A percentile compares a stretch with the other conserved stretches of the same genome.
These are phyloP conservation scores for Mola mola DNA, from an alignment of 2,113 vertebrate genomes.

Conservation along the genomic window DNA sequence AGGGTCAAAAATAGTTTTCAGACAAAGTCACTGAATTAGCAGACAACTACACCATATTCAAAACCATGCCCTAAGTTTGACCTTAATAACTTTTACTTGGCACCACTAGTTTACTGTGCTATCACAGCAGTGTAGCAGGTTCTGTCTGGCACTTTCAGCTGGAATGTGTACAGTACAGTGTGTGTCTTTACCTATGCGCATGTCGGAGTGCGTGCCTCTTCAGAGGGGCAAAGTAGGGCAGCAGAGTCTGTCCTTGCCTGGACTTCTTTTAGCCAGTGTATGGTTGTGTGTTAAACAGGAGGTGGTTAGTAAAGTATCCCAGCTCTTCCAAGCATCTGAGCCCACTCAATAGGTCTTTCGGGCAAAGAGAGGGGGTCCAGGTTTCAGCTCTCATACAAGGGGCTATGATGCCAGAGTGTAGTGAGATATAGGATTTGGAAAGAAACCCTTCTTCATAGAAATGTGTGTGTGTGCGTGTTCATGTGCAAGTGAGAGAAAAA, in stretches of 20 bases:
- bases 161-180: constrained; percentile 16
- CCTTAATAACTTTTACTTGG: constrained; percentile 57
- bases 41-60: constrained; percentile 38
- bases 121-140: constrained; percentile 54
- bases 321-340: constrained; percentile 69
- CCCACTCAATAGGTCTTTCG: constrained; percentile 68
- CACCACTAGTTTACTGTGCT: constrained; percentile 56
- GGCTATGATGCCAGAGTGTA: constrained; percentile 71
- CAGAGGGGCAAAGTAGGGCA: constrained; percentile 19
- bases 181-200: constrained; percentile 6
- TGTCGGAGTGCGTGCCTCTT: constrained; percentile 19
- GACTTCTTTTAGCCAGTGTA: constrained; percentile 30
- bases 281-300: constrained; percentile 49
- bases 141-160: constrained; percentile 51
- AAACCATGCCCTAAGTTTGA: constrained; percentile 52
- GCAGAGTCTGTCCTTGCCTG: constrained; percentile 31
- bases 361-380: constrained; percentile 75
- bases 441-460: constrained; percentile 56
- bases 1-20: constrained; percentile 49
- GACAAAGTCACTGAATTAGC: constrained; percentile 33
- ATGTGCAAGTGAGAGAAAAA: neutral
- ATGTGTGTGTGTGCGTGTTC: constrained; percentile 9
- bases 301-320: constrained; percentile 58
- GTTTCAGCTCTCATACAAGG: constrained; percentile 67
- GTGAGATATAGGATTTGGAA: constrained; percentile 59